Evolutionary conservation across 2,113 vertebrate species (phyloP), one percentile per base, ranked within the genome.

Genomic region (Lipophrys pholis): DNA sequence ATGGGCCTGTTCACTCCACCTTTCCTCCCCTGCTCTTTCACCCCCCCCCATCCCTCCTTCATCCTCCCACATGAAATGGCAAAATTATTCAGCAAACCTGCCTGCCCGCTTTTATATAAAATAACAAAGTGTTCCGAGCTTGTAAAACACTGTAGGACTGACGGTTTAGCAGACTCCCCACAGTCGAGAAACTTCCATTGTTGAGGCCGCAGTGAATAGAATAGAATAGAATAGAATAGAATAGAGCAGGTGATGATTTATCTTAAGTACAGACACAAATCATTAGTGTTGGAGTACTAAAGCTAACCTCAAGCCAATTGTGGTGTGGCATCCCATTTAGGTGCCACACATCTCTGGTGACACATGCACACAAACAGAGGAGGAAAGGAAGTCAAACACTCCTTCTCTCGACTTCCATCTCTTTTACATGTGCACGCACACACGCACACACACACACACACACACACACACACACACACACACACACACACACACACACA

Each of bases 81-180:
- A 73, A 69, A 89, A 81, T 78, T 84, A 84, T 90, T 88, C 74
- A 71, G 80, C 39, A 74, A 89, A 88, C 76, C 71, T 81, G 84
- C 80, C 80, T 12, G 80, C 42, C 66, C 69, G 71, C 73, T 88
- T 90, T 93, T 91, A 84, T 91, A 88, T 87, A 87, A 92, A 93
- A 89, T 87, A 91, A 87, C 78, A 85, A 85, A 84, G 81, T 87
- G 81, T 89, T 83, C 74, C 36, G 75, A 82, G 83, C 90, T 91
- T 74, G 82, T 92, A 91, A 93, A 93, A 88, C 73, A 60, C 67
- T 54, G 80, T 83, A 73, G 86, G 87, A 87, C 80, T 89, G 90
- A 90, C 87, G 89, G 88, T 87, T 90, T 92, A 92, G 91, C 85
- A 88, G 88, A 89, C 84, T 91, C 67, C 89, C 79, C 60, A 39